phyloP scores from a whole-genome alignment of 2,888 invertebrate genomes.

The Heliconius aoede region DNA sequence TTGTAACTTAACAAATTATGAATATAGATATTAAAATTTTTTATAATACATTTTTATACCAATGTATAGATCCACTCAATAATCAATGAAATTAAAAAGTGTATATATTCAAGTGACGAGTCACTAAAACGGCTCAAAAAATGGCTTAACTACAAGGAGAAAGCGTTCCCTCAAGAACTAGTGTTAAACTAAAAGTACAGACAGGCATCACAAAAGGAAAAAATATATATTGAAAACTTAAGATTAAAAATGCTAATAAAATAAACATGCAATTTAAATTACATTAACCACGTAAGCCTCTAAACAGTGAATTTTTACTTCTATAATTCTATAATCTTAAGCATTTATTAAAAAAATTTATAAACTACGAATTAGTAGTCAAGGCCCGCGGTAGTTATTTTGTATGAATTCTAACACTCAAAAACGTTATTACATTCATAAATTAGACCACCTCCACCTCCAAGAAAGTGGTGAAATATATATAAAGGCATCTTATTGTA shows the following conservation, averaged over 20 bases:
- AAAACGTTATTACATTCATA: slow-evolving; percentile 18
- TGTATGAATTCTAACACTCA: slow-evolving; percentile 25
- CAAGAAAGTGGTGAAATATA: slow-evolving; percentile 9
- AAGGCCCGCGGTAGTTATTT: background rate
- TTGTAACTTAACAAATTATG: too few species aligned
- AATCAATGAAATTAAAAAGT: background rate
- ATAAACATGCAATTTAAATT: slow-evolving; percentile 10
- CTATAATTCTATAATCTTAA: slow-evolving; percentile 8
- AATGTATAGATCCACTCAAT: background rate
- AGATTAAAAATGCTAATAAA: background rate
- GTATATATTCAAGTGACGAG: background rate
- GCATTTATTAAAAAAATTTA: slow-evolving; percentile 1
- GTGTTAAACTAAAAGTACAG: background rate
- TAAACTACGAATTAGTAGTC: slow-evolving; percentile 17
- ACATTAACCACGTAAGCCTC: slow-evolving; percentile 2
- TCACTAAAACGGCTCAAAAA: background rate
- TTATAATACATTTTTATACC: too few species aligned
- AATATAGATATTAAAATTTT: too few species aligned
- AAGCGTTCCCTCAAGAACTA: background rate
- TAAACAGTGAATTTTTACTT: background rate
- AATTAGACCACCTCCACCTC: background rate
- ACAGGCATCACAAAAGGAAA: background rate
- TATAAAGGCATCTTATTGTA: slow-evolving; percentile 30
- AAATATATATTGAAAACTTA: background rate
- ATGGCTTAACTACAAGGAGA: background rate